Conservation (phyloP, 2,113 vertebrate genomes). For the Sclerurus mexicanus region DNA sequence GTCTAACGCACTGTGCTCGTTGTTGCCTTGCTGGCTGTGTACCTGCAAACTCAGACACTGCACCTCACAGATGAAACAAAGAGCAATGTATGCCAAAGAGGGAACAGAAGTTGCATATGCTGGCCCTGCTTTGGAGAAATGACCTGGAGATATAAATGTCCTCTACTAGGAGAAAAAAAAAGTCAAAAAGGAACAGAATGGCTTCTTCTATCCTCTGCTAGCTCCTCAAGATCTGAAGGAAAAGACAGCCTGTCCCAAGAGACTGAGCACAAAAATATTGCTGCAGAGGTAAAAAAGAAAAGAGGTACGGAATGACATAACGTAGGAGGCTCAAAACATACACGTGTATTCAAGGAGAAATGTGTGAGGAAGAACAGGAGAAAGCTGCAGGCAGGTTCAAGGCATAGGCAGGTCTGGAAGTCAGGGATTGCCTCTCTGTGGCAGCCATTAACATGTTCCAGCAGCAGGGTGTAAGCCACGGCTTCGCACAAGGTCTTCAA, state of each 20-base stretch:
- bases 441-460: not conserved
- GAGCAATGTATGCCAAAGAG: not conserved
- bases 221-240: not conserved
- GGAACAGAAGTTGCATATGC: not conserved
- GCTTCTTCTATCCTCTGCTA: not conserved
- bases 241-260: not conserved
- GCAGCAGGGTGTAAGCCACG: not conserved
- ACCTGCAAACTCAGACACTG: not conserved
- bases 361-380: not conserved
- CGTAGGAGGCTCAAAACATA: not conserved
- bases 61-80: not conserved
- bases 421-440: not conserved
- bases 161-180: not conserved
- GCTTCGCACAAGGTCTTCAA: not conserved
- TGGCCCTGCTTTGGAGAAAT: not conserved
- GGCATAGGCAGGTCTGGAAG: not conserved
- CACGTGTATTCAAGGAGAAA: not conserved
- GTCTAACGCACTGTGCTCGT: not conserved
- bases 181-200: not conserved
- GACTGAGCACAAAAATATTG: not conserved
- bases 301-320: not conserved
- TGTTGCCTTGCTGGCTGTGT: not conserved
- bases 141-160: not conserved
- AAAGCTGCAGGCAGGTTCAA: accelerated
- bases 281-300: not conserved